Conservation (phyloP, 2,113 vertebrate genomes). For the Podarcis raffonei region DNA sequence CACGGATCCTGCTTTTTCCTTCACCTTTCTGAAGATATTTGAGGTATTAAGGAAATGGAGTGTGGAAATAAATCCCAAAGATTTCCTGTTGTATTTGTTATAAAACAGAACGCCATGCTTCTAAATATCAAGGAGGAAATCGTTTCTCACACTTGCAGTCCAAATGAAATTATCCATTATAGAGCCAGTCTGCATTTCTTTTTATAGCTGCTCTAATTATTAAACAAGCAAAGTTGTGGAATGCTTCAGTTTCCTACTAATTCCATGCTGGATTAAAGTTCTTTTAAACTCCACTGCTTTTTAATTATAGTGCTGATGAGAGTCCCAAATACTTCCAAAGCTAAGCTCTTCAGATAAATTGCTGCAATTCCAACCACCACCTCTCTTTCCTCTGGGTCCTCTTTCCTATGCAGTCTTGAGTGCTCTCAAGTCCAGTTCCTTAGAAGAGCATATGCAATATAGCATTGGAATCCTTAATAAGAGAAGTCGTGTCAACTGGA, state of each 20-base stretch:
- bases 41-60: constrained; percentile 25
- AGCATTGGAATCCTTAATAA: not conserved
- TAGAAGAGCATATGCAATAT: not conserved
- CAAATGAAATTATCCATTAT: constrained; percentile 34
- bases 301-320: constrained; percentile 64
- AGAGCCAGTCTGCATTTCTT: constrained; percentile 38
- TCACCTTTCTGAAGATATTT: constrained; percentile 14
- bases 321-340: constrained; percentile 31
- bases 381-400: not conserved
- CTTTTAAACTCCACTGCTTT: constrained; percentile 59
- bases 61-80: constrained; percentile 32
- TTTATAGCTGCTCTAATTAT: constrained; percentile 41
- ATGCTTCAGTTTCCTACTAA: constrained; percentile 55
- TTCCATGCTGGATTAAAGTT: constrained; percentile 51
- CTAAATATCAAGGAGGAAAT: constrained; percentile 29
- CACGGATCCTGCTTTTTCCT: not conserved
- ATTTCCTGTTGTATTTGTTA: constrained; percentile 32
- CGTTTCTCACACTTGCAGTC: constrained; percentile 27
- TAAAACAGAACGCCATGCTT: constrained; percentile 36
- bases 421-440: not conserved
- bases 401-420: not conserved
- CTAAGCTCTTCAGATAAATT: constrained; percentile 14
- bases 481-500: accelerated
- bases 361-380: not conserved
- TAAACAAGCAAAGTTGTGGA: constrained; percentile 37